Conservation (phyloP, 37 sponge, comb jelly and placozoan genomes). For the Bolinopsis microptera region DNA sequence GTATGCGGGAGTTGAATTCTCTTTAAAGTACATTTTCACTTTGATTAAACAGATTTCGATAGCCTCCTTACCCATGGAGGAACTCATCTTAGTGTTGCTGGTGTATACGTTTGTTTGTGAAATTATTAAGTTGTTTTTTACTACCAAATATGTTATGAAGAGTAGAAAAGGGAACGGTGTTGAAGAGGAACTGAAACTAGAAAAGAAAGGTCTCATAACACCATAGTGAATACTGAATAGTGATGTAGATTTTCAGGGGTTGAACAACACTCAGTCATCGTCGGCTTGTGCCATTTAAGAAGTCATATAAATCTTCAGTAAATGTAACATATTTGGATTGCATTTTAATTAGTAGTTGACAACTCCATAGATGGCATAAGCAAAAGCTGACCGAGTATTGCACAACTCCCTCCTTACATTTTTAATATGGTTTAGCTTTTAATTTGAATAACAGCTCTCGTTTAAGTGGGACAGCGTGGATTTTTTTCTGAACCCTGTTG, state of each 20-base stretch:
- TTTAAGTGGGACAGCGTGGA: no score
- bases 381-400: no score
- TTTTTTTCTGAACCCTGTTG: no score
- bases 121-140: not conserved
- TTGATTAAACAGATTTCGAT: constrained; percentile 1
- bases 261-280: no score
- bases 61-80: not conserved
- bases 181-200: not conserved
- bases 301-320: no score
- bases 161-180: not conserved
- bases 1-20: not conserved
- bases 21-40: constrained; percentile 4
- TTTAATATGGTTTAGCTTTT: no score
- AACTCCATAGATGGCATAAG: no score
- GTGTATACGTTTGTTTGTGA: constrained; percentile 17
- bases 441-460: no score
- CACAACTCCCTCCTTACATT: no score
- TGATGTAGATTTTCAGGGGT: not conserved
- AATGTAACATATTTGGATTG: no score
- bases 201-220: constrained; percentile 5
- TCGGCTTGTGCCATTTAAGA: no score
- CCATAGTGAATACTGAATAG: not conserved
- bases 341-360: no score
- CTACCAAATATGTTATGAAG: not conserved
- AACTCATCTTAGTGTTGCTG: not conserved